Percentiles rank a stretch among this genome's conserved stretches.
phyloP scores from a whole-genome alignment of 2,888 invertebrate species.

The Oscheius onirici region DNA sequence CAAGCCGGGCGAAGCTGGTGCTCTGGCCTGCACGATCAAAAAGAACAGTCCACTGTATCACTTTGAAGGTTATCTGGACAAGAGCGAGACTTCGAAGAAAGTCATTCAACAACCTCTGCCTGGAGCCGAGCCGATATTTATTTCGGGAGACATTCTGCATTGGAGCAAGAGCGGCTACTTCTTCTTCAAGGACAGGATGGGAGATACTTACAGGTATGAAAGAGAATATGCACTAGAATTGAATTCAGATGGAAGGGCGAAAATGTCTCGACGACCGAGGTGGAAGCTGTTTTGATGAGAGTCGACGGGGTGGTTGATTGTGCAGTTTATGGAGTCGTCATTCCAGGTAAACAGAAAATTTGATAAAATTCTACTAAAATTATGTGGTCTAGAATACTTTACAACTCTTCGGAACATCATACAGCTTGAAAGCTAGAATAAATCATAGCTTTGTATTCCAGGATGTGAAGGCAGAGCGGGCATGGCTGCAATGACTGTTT shows the following conservation, averaged over 20 bases:
- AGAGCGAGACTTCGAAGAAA: conserved; percentile 89
- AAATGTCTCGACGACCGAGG: conserved; percentile 94
- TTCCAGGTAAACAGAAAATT: conserved; percentile 77
- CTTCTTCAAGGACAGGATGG: conserved; percentile 29
- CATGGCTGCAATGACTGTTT: conserved; percentile 85
- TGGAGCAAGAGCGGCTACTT: conserved; percentile 28
- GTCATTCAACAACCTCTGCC: conserved; percentile 85
- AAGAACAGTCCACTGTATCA: conserved; percentile 87
- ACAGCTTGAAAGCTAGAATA: no score
- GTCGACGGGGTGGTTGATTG: conserved; percentile 84
- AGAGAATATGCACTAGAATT: not conserved
- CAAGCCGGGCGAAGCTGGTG: conserved; percentile 88
- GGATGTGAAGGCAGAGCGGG: conserved; percentile 83
- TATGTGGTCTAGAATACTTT: no score
- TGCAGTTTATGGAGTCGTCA: conserved; percentile 91
- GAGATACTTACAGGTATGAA: conserved; percentile 20
- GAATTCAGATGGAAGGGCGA: conserved; percentile 83
- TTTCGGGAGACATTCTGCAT: conserved; percentile 20
- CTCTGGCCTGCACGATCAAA: conserved; percentile 92
- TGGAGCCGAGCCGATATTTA: conserved; percentile 9
- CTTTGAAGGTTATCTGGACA: conserved; percentile 88
- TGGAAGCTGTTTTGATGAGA: conserved; percentile 86
- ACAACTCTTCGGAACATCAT: no score
- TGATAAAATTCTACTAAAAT: no score
- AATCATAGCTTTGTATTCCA: no score